Evolutionary conservation across 2,113 vertebrate genomes (phyloP).

Genomic region (Furnarius figulus): DNA sequence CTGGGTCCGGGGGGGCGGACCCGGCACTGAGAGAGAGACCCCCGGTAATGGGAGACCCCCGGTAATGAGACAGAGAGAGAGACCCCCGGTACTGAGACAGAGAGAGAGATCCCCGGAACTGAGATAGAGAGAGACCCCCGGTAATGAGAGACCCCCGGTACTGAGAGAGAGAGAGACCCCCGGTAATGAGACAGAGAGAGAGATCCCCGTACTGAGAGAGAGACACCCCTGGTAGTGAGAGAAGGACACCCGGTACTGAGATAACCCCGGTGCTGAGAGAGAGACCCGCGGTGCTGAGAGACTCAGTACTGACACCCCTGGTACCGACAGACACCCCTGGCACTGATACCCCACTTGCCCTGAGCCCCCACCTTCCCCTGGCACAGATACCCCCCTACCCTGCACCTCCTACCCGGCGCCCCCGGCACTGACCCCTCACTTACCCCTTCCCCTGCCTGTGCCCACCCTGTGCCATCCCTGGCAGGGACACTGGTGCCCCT

Average conservation of each 20-base stretch:
- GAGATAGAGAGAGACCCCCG: not conserved
- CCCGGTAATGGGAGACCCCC: too few relatives aligned
- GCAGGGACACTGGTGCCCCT: accelerated
- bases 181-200: too few relatives aligned
- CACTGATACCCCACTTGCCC: too few relatives aligned
- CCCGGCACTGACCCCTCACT: not conserved
- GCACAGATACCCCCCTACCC: not conserved
- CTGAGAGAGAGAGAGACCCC: too few relatives aligned
- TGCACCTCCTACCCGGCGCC: not conserved
- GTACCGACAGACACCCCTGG: too few relatives aligned
- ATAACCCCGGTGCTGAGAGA: too few relatives aligned
- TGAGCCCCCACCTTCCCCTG: too few relatives aligned
- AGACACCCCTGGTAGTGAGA: too few relatives aligned
- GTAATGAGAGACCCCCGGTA: not conserved
- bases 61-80: not conserved
- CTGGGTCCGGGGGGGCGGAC: not conserved
- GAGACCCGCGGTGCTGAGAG: too few relatives aligned
- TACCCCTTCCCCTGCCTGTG: accelerated
- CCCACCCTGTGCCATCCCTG: accelerated
- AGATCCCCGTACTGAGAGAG: too few relatives aligned
- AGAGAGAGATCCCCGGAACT: not conserved
- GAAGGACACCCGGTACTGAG: too few relatives aligned
- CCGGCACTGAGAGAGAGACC: not conserved
- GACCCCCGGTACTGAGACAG: not conserved
- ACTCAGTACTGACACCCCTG: too few relatives aligned